Conservation (phyloP, 2,113 vertebrate genomes). For the Tor tambroides region DNA sequence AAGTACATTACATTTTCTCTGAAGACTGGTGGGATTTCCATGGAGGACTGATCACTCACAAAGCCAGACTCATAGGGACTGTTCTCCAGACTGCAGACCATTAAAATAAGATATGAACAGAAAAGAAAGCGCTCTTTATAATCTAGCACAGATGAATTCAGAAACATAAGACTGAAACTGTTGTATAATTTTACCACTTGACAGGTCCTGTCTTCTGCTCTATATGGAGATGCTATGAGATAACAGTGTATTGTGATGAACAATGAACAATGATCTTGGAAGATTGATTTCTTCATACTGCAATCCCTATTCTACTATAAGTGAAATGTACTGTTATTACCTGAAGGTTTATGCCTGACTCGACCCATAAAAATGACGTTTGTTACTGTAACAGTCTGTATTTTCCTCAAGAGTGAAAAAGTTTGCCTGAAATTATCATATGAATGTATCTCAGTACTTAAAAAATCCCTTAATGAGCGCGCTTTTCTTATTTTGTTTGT, state of each 20-base stretch:
- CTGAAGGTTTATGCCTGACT: neutral
- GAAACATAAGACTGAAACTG: neutral
- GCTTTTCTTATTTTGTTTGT: no score
- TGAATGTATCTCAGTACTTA: neutral
- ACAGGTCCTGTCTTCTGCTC: neutral
- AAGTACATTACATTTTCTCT: neutral
- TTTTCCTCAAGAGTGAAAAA: no score
- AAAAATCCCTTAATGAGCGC: neutral
- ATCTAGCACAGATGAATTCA: neutral
- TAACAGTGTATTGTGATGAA: neutral
- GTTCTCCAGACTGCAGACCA: slow-evolving; percentile 26
- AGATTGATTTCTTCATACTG: neutral
- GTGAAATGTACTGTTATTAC: neutral
- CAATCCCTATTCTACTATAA: neutral
- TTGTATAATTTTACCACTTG: neutral
- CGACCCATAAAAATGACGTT: no score
- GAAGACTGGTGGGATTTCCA: neutral
- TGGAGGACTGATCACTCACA: no score
- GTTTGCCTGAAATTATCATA: neutral
- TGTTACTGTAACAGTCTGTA: neutral
- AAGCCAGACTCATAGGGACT: no score
- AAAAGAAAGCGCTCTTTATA: neutral
- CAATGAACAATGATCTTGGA: neutral
- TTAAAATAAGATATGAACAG: neutral
- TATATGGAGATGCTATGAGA: neutral